Percentiles rank a stretch among this genome's conserved stretches.
These are phyloP conservation scores for Euschistus heros DNA, from an alignment of 1,140 invertebrate genomes.

Conservation along the genomic window DNA sequence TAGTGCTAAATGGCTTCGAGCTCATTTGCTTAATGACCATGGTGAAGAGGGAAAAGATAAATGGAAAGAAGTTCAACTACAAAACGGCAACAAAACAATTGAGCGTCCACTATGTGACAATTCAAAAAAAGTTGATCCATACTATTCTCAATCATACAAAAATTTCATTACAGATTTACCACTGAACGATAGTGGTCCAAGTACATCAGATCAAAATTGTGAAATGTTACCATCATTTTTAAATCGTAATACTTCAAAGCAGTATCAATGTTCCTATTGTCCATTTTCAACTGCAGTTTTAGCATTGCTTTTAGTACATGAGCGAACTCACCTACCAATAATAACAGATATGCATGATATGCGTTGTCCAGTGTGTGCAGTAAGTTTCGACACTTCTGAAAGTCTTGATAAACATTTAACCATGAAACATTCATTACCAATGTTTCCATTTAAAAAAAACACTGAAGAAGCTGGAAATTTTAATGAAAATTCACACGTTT, in stretches of 20 bases:
- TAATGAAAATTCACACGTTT: background rate
- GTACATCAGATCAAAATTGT: constrained; percentile 17
- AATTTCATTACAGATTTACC: background rate
- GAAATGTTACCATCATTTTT: constrained; percentile 13
- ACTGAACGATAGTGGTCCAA: background rate
- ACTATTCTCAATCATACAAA: background rate
- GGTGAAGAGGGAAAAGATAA: constrained; percentile 59
- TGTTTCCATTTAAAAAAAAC: background rate
- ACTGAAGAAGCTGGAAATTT: background rate
- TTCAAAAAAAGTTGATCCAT: constrained; percentile 18
- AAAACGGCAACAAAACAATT: constrained; percentile 52
- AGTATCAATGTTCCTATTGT: constrained; percentile 79
- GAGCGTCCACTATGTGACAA: constrained; percentile 4
- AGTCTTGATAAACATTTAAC: constrained; percentile 25
- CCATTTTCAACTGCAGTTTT: constrained; percentile 79
- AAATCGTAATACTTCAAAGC: constrained; percentile 36
- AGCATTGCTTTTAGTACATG: constrained; percentile 82
- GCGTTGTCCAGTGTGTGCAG: constrained; percentile 49
- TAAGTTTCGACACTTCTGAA: constrained; percentile 37
- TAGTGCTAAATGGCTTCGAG: constrained; percentile 79
- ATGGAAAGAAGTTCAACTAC: constrained; percentile 45
- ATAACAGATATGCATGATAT: constrained; percentile 27
- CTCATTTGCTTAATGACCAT: constrained; percentile 80
- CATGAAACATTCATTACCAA: constrained; percentile 17
- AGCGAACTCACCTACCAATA: constrained; percentile 53